Conservation (phyloP, 2,113 vertebrate genomes). For the Trachemys scripta region DNA sequence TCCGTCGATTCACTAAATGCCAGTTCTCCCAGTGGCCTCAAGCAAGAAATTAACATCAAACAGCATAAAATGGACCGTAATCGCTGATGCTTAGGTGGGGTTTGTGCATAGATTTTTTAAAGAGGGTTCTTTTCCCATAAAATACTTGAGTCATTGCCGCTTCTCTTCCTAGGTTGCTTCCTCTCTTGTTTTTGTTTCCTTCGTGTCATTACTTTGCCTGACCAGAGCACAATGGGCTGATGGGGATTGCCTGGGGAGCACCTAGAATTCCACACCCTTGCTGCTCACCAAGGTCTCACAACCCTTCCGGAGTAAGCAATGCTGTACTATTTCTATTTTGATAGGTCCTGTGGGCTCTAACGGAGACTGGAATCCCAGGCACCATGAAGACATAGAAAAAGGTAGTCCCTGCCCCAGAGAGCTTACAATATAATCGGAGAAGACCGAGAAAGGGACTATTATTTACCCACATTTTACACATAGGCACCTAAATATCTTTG, state of each 20-base stretch:
- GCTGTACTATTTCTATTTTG: neutral
- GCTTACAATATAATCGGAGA: neutral
- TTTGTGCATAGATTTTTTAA: neutral
- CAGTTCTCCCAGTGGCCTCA: neutral
- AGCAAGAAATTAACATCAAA: constrained; percentile 6
- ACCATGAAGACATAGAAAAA: fast-evolving
- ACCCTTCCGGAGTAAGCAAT: neutral
- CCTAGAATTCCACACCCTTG: fast-evolving
- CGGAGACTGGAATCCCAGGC: neutral
- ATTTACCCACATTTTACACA: neutral
- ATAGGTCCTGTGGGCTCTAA: fast-evolving
- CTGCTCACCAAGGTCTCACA: fast-evolving
- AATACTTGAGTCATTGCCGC: fast-evolving
- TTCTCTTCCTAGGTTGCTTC: fast-evolving
- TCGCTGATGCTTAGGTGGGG: neutral
- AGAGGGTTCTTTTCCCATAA: neutral
- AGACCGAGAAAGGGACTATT: neutral
- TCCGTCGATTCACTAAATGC: constrained; percentile 38
- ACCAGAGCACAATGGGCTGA: neutral
- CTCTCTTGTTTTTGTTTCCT: neutral
- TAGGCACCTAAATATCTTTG: too few relatives aligned
- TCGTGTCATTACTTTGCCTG: neutral
- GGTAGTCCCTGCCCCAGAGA: fast-evolving
- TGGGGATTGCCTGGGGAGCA: neutral
- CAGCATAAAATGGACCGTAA: neutral